Percentiles rank a stretch among this genome's conserved stretches.
phyloP scores from a whole-genome alignment of 1,140 invertebrate genomes.

The Rhopalosiphum padi region DNA sequence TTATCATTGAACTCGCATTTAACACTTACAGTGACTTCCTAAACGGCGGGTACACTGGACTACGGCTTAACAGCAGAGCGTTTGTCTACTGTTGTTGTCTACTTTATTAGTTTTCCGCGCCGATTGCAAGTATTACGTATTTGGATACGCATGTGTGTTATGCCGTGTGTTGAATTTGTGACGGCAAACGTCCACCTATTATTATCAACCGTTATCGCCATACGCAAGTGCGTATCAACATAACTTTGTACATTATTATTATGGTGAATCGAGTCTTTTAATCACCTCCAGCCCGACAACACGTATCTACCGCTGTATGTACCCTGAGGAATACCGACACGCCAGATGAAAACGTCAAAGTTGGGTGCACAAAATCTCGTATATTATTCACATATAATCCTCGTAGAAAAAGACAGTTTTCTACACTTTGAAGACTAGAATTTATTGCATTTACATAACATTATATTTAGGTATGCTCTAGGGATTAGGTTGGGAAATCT shows the following conservation, averaged over 20 bases:
- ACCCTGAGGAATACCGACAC: background rate
- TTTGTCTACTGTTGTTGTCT: too few species aligned
- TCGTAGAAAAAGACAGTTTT: background rate
- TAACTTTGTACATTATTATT: background rate
- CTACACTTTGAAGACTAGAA: background rate
- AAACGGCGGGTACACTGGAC: background rate
- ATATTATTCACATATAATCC: background rate
- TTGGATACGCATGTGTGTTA: background rate
- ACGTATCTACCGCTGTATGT: background rate
- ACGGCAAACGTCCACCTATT: background rate
- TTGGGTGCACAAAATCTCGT: background rate
- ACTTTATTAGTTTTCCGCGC: background rate
- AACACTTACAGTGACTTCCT: background rate
- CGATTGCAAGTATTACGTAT: too few species aligned
- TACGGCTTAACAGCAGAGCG: background rate
- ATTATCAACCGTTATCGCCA: background rate
- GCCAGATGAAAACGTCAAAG: background rate
- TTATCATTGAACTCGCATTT: too few species aligned
- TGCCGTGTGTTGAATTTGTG: background rate
- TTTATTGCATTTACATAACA: background rate
- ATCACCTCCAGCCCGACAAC: background rate
- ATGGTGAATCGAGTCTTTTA: background rate
- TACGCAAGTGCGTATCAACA: background rate
- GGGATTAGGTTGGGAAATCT: background rate
- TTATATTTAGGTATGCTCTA: background rate